phyloP scores from a whole-genome alignment of 2,888 invertebrate species.

The Cheilosia urbana region DNA sequence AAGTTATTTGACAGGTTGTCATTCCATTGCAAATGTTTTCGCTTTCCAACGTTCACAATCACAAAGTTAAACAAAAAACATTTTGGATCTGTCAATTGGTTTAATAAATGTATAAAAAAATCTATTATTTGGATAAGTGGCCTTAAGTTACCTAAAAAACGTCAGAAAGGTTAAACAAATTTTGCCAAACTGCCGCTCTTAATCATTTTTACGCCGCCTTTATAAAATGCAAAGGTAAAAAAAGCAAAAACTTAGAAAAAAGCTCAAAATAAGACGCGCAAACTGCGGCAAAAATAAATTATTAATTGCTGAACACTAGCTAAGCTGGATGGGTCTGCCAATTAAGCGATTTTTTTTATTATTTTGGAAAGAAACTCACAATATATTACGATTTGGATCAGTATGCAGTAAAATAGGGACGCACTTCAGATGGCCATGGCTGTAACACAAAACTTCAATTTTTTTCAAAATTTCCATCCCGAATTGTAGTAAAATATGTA shows the following conservation, averaged over 20 bases:
- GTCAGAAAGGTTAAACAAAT: too few species aligned
- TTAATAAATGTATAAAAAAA: too few species aligned
- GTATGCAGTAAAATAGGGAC: background rate
- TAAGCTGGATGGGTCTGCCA: background rate
- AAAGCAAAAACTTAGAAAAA: background rate
- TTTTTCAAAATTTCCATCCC: background rate
- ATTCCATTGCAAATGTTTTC: too few species aligned
- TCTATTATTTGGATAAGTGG: too few species aligned
- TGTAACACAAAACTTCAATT: constrained; percentile 10
- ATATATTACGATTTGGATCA: background rate
- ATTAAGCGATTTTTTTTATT: background rate
- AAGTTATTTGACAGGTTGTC: too few species aligned
- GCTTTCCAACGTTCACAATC: too few species aligned
- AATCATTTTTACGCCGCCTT: background rate
- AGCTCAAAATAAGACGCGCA: background rate
- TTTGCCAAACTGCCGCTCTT: too few species aligned
- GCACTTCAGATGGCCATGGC: constrained; percentile 8
- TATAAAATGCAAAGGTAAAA: background rate
- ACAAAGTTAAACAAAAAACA: too few species aligned
- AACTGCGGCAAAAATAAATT: background rate
- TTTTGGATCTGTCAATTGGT: too few species aligned
- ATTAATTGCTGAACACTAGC: background rate
- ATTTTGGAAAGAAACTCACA: background rate
- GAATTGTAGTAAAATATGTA: background rate
- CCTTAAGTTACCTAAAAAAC: too few species aligned